Base-by-base conservation (phyloP, 64 coral and sea anemone species). In the Montipora efflorescens region DNA sequence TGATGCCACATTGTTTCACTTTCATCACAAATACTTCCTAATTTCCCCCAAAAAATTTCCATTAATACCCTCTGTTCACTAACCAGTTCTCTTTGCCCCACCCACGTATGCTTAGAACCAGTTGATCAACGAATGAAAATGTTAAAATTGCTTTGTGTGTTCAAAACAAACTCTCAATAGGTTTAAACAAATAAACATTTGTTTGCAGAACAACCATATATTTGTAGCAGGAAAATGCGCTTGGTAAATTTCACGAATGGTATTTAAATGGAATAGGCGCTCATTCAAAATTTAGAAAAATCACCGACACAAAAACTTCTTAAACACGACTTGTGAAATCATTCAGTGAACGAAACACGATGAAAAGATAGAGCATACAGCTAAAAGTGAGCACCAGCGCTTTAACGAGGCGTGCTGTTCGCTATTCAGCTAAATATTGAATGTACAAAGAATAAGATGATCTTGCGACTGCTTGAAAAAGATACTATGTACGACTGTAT, bases 51-150 rank as follows among this genome's bases (percentile, higher is more conserved):
- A 12, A 36, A 46, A 67, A 67, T 47, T 47, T 14, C 61, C 11
- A 25, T 83, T 4, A 8, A 13, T 55, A 19, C 67, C 16, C 66
- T 83, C 59, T 83, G 48, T 83, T 83, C 81, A 45, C 0, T 36
- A 25, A 83, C 81, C 81, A 19, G 81, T 83, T 67, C 47, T 18
- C 67, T 53, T 53, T 57, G 81, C 81, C 81, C 81, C 81, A 83
- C 81, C 81, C 81, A 59, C 81, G 81, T 83, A 28, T 83, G 73
- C 70, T 74, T 25, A 4, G 23, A 82, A 82, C 80, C 80, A 44
- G 80, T 62, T 21, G 58, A 62, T 62, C 23, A 57, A 62, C 21
- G 58, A 82, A 82, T 13, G 61, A 44, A 7, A 44, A 82, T 22
- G 12, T 82, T 44, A 19, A 82, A 62, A 82, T 48, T 2, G 19